Base-by-base conservation (phyloP, 2,113 vertebrate species). In the Gobius niger region DNA sequence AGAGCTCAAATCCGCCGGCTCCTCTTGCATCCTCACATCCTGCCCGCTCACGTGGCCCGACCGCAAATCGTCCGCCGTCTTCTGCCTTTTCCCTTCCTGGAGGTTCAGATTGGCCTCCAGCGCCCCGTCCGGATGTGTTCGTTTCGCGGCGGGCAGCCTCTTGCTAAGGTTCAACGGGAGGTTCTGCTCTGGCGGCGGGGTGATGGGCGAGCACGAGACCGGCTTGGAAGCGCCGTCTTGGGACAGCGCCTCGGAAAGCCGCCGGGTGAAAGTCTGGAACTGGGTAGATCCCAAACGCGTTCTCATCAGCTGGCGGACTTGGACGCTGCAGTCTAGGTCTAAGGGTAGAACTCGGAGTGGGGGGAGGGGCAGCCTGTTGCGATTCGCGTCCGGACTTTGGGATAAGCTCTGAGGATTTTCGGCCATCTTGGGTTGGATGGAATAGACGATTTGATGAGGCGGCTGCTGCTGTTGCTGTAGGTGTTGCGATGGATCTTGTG, bases 141-240 rank as follows among this genome's bases (percentile, higher is more conserved):
- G 82, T 73, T 92, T 92, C 0, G 50, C 19, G 0, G 50, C 19
- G 0, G 68, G 13, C 46, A 90, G 73, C 8, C 91, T 87, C 51
- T 89, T 93, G 85, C 92, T 93, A 62, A 94, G 87, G 83, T 94
- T 94, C 50, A 94, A 91, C 0, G 93, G 93, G 41, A 90, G 72
- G 4, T 90, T 81, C 80, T 94, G 93, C 63, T 93, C 92, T 0
- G 85, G 92, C 44, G 88, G 78, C 4, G 85, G 83, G 0, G 81
- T 46, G 34, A 81, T 72, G 49, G 85, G 87, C 0, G 72, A 77
- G 24, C 66, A 75, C 10, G 82, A 86, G 6, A 54, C 52, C 9
- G 77, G 83, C 71, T 87, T 87, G 66, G 72, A 12, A 59, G 75
- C 79, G 54, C 92, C 85, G 85, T 94, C 92, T 81, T 94, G 92